Evolutionary conservation across 2,797 vertebrate genomes (phyloP).

Genomic region (Chrosomus eos): DNA sequence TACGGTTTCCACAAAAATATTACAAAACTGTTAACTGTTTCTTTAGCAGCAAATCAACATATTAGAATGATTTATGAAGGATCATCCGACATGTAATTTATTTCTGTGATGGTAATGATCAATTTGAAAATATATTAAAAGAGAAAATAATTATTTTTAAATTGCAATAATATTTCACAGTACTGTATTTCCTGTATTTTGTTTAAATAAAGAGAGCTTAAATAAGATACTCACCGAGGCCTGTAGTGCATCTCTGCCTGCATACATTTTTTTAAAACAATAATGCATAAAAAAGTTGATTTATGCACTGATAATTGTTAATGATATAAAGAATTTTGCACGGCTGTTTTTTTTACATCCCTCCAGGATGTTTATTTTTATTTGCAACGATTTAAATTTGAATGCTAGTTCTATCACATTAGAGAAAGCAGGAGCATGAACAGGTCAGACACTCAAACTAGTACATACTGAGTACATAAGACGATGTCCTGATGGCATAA

Average conservation of each 20-base stretch:
- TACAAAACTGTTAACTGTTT: neutral
- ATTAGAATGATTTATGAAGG: neutral
- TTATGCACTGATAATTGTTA: neutral
- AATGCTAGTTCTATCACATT: neutral
- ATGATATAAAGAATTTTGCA: neutral
- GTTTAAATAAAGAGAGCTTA: neutral
- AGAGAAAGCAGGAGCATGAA: neutral
- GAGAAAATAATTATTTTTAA: neutral
- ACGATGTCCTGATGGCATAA: constrained; percentile 8
- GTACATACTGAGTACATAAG: neutral
- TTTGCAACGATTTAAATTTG: no score
- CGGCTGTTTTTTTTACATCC: neutral
- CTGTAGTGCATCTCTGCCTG: neutral
- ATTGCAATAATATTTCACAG: neutral
- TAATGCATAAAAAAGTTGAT: neutral
- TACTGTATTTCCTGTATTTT: neutral
- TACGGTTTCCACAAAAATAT: neutral
- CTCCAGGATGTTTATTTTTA: neutral
- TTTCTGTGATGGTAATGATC: no score
- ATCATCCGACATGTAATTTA: neutral
- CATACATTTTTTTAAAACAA: neutral
- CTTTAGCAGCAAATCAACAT: neutral
- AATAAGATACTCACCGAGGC: neutral
- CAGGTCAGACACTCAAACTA: constrained; percentile 1
- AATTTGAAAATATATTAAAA: neutral